Evolutionary conservation across 2,113 vertebrate genomes (phyloP).

Genomic region (Carassius auratus): DNA sequence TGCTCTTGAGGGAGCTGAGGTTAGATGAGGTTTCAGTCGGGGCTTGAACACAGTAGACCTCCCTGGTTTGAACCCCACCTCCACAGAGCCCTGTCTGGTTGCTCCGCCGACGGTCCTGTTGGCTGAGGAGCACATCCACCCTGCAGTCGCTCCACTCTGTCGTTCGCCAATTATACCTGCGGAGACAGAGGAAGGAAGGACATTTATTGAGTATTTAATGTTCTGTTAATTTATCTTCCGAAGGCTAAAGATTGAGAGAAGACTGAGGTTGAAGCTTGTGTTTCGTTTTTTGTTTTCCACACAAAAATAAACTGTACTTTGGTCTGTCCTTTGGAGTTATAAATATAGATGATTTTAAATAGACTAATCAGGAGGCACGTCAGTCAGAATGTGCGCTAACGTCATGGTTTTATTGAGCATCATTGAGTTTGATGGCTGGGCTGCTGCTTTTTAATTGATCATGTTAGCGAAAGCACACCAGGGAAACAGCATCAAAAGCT

Average conservation of each 20-base stretch:
- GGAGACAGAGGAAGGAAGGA: conserved; percentile 4
- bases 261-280: not conserved
- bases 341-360: conserved; percentile 25
- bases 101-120: conserved; percentile 92
- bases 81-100: conserved; percentile 93
- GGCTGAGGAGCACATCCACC: conserved; percentile 89
- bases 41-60: conserved; percentile 88
- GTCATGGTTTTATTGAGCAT: conserved; percentile 36
- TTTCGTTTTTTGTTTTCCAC: not conserved
- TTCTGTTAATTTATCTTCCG: conserved; percentile 7
- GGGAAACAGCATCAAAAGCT: conserved; percentile 14
- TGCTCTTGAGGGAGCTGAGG: conserved; percentile 77
- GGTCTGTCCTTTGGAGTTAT: conserved; percentile 6
- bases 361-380: not conserved
- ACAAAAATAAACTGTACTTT: conserved; percentile 14
- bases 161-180: conserved; percentile 88
- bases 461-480: conserved; percentile 19
- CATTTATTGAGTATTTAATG: conserved; percentile 8
- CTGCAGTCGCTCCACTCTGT: conserved; percentile 94
- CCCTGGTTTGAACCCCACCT: conserved; percentile 88
- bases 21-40: conserved; percentile 76
- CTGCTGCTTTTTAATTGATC: conserved; percentile 37
- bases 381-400: not conserved
- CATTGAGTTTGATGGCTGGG: not conserved
- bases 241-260: not conserved